These are phyloP conservation scores for Ypsolopha sequella DNA, from an alignment of 2,888 invertebrate genomes.

Conservation along the genomic window DNA sequence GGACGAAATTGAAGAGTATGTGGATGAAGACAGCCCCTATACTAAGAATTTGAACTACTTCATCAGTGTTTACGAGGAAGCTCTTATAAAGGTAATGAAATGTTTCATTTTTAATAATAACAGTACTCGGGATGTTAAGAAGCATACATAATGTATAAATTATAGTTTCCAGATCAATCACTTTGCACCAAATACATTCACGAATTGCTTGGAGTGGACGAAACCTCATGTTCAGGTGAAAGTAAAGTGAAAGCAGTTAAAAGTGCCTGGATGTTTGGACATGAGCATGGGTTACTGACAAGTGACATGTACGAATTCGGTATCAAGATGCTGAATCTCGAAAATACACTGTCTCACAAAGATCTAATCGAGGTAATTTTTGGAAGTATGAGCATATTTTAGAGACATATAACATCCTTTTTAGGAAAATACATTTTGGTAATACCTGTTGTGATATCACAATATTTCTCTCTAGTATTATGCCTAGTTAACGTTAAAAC, in stretches of 20 bases:
- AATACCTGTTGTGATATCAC: too few species aligned
- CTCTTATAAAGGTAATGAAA: constrained; percentile 33
- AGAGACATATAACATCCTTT: too few species aligned
- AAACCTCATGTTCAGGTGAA: constrained; percentile 30
- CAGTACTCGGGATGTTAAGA: background rate
- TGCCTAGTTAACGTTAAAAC: too few species aligned
- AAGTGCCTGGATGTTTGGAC: constrained; percentile 49
- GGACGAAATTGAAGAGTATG: constrained; percentile 44
- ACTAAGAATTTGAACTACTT: constrained; percentile 39
- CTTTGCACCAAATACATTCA: constrained; percentile 54
- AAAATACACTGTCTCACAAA: constrained; percentile 31
- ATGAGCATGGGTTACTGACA: constrained; percentile 40
- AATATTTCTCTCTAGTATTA: too few species aligned
- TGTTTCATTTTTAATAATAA: background rate
- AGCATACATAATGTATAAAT: background rate
- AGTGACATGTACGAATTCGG: constrained; percentile 57
- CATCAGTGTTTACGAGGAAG: constrained; percentile 50
- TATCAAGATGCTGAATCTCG: constrained; percentile 40
- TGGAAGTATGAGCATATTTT: too few species aligned
- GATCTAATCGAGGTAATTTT: constrained; percentile 39
- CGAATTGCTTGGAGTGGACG: constrained; percentile 32
- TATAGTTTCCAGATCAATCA: constrained; percentile 48
- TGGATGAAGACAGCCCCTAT: constrained; percentile 28
- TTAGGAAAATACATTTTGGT: too few species aligned
- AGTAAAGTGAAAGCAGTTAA: constrained; percentile 46